Evolutionary conservation across 1,140 invertebrate species (phyloP).

Genomic region (Musca domestica): DNA sequence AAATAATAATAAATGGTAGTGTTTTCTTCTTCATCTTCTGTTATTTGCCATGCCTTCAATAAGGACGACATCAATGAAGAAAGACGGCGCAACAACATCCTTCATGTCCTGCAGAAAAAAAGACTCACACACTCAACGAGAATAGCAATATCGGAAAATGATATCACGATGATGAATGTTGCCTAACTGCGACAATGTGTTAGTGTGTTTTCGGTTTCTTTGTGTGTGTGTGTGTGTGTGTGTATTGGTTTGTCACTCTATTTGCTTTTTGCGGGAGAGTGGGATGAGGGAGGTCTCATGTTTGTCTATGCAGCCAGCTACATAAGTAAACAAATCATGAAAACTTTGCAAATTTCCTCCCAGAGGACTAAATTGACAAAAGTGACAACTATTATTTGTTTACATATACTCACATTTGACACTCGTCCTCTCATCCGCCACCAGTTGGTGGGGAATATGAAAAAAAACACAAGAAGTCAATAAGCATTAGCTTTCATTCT

Average conservation of each 20-base stretch:
- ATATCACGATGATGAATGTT: too few relatives aligned
- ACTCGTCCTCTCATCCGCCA: too few relatives aligned
- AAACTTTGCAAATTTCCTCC: conserved; percentile 22
- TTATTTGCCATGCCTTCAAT: background rate
- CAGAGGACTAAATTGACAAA: conserved; percentile 20
- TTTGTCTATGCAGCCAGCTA: too few relatives aligned
- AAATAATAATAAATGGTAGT: too few relatives aligned
- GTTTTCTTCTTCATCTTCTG: too few relatives aligned
- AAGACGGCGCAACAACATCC: background rate
- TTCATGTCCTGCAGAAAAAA: background rate
- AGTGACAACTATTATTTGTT: conserved; percentile 18
- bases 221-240: background rate
- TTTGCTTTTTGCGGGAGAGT: too few relatives aligned
- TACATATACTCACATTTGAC: conserved; percentile 6
- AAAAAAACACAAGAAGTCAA: too few relatives aligned
- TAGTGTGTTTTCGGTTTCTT: too few relatives aligned
- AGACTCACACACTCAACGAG: background rate
- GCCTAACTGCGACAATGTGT: too few relatives aligned
- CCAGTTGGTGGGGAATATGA: too few relatives aligned
- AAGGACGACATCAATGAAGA: background rate
- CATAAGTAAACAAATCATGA: conserved; percentile 13
- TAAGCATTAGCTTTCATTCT: too few relatives aligned
- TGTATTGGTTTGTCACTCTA: background rate
- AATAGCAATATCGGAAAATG: background rate
- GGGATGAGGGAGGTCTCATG: too few relatives aligned